Conservation (phyloP, 2,888 invertebrate genomes). For the Tipula confusa region DNA sequence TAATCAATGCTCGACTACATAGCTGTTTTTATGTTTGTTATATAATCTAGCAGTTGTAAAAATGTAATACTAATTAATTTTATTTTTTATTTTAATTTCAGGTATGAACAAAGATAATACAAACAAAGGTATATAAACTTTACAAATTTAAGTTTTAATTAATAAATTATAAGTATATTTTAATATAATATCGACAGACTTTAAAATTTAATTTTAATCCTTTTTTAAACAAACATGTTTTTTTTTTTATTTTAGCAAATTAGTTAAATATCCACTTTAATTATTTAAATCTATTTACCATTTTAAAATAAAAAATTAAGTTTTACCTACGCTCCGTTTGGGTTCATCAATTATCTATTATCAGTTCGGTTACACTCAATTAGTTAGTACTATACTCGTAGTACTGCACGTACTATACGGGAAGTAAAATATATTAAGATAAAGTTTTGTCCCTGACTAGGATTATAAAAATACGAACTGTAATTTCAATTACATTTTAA, state of each 20-base stretch:
- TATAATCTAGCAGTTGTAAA: neutral
- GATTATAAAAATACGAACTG: neutral
- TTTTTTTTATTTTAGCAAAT: neutral
- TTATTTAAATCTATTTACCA: neutral
- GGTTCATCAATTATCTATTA: neutral
- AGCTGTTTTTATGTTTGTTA: neutral
- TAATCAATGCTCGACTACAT: neutral
- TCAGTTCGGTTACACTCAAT: conserved; percentile 13
- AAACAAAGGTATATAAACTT: no score
- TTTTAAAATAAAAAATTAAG: neutral
- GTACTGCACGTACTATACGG: neutral
- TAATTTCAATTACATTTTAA: neutral
- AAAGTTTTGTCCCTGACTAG: conserved; percentile 20
- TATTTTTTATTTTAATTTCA: neutral
- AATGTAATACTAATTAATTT: conserved; percentile 5
- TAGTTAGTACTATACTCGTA: neutral
- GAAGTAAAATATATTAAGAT: neutral
- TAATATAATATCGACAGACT: neutral
- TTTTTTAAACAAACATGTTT: neutral
- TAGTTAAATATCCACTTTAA: neutral
- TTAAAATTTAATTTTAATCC: neutral
- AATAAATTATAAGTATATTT: neutral
- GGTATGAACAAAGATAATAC: neutral
- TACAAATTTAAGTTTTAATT: no score
- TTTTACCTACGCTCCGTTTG: neutral